These are phyloP conservation scores for Patella pellucida DNA, from an alignment of 2,888 invertebrate genomes.

Conservation along the genomic window DNA sequence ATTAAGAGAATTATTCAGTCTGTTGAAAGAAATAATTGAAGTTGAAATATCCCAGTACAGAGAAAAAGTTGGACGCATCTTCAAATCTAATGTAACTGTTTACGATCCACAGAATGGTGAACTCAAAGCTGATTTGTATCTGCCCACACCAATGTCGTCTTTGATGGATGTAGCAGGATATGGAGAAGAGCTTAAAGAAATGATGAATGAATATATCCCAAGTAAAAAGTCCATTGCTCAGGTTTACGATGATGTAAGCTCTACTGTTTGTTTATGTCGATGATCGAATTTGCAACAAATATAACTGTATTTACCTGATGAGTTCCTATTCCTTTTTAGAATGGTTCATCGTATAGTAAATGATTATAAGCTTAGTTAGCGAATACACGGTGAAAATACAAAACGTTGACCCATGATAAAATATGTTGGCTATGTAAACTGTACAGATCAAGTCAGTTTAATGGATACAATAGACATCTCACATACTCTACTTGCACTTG, in stretches of 20 bases:
- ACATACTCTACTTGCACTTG: too few relatives aligned
- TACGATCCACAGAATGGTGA: slow-evolving; percentile 64
- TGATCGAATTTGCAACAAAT: too few relatives aligned
- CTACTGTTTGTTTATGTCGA: background rate
- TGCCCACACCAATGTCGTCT: slow-evolving; percentile 51
- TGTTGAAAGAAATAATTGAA: slow-evolving; percentile 35
- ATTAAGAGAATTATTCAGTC: slow-evolving; percentile 31
- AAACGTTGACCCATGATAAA: too few relatives aligned
- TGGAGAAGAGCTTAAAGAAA: slow-evolving; percentile 26
- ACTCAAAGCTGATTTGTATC: slow-evolving; percentile 56
- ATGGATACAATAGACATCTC: too few relatives aligned
- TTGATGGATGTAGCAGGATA: slow-evolving; percentile 41
- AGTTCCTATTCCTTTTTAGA: too few relatives aligned
- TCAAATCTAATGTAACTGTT: slow-evolving; percentile 27
- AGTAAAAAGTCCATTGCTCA: background rate
- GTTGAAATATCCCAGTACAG: slow-evolving; percentile 39
- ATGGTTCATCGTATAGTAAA: too few relatives aligned
- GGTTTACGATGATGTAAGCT: background rate
- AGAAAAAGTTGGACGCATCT: slow-evolving; percentile 14
- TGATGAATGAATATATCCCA: slow-evolving; percentile 36
- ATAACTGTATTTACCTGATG: too few relatives aligned
- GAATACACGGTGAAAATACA: too few relatives aligned
- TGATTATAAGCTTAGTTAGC: too few relatives aligned
- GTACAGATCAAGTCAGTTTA: too few relatives aligned
- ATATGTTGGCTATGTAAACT: too few relatives aligned